These are phyloP conservation scores for Paedocypris micromegethes DNA, from an alignment of 2,797 vertebrate genomes.

Conservation along the genomic window DNA sequence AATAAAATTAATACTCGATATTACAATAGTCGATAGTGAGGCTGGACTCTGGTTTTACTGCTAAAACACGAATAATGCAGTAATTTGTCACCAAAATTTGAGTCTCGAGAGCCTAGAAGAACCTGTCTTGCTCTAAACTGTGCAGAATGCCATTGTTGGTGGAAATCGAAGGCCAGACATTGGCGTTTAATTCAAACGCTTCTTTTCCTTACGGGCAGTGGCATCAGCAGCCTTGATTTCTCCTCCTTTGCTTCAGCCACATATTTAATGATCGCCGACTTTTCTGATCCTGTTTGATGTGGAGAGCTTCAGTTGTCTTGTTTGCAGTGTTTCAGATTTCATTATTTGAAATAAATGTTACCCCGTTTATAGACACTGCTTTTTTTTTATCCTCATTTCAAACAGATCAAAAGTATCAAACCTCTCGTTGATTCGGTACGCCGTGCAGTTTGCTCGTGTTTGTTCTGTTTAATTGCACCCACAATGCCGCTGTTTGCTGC, in stretches of 20 bases:
- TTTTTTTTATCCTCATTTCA: constrained; percentile 76
- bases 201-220: constrained; percentile 36
- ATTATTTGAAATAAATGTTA: not conserved
- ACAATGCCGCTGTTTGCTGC: constrained; percentile 64
- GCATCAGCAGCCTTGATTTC: constrained; percentile 10
- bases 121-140: not conserved
- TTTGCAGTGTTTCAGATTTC: constrained; percentile 4
- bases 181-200: constrained; percentile 11
- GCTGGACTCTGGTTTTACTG: constrained; percentile 7
- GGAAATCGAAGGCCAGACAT: constrained; percentile 33
- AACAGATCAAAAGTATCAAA: constrained; percentile 92
- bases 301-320: constrained; percentile 16
- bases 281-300: constrained; percentile 31
- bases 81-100: constrained; percentile 9
- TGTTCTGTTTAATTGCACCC: constrained; percentile 81
- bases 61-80: constrained; percentile 6
- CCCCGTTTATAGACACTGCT: too few relatives aligned
- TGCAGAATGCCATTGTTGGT: constrained; percentile 12
- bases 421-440: constrained; percentile 84
- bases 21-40: constrained; percentile 8
- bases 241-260: not conserved
- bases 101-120: not conserved
- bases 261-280: constrained; percentile 11
- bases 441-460: constrained; percentile 79
- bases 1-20: not conserved